These are phyloP conservation scores for Leptopilina syphax DNA, from an alignment of 2,888 invertebrate species.

Conservation along the genomic window DNA sequence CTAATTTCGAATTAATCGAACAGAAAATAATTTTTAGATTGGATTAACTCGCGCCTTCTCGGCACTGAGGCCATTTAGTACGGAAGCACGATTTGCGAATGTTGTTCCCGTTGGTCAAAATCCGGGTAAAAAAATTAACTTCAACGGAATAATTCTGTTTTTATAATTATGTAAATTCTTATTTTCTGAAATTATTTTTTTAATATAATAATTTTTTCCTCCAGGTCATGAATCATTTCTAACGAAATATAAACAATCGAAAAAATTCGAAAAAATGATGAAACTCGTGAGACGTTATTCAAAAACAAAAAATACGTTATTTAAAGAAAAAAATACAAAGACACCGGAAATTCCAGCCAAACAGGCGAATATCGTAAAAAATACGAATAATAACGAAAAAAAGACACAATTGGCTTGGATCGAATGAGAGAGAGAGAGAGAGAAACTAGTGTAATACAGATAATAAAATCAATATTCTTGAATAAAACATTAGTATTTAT, in stretches of 20 bases:
- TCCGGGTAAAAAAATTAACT: slow-evolving; percentile 80
- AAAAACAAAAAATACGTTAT: slow-evolving; percentile 45
- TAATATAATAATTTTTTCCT: neutral
- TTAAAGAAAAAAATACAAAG: slow-evolving; percentile 2
- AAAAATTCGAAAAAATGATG: slow-evolving; percentile 53
- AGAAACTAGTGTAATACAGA: neutral
- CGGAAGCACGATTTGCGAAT: slow-evolving; percentile 76
- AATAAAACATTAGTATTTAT: slow-evolving; percentile 17
- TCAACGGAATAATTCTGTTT: too few relatives aligned
- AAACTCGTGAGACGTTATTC: slow-evolving; percentile 51
- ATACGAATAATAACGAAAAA: too few relatives aligned
- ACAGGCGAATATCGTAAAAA: neutral
- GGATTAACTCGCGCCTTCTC: slow-evolving; percentile 87
- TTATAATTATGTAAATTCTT: neutral
- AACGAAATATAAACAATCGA: slow-evolving; percentile 61
- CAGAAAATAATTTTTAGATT: slow-evolving; percentile 67
- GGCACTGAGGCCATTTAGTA: slow-evolving; percentile 82
- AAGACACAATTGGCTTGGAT: slow-evolving; percentile 21
- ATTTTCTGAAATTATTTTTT: slow-evolving; percentile 11
- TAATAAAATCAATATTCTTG: neutral
- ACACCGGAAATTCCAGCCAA: neutral
- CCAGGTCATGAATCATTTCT: slow-evolving; percentile 73
- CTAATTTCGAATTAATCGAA: too few relatives aligned
- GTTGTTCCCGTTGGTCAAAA: slow-evolving; percentile 83
- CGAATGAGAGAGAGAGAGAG: neutral